Evolutionary conservation across 1,140 invertebrate species (phyloP).

Genomic region (Hermatobates lingyangjiaoensis): DNA sequence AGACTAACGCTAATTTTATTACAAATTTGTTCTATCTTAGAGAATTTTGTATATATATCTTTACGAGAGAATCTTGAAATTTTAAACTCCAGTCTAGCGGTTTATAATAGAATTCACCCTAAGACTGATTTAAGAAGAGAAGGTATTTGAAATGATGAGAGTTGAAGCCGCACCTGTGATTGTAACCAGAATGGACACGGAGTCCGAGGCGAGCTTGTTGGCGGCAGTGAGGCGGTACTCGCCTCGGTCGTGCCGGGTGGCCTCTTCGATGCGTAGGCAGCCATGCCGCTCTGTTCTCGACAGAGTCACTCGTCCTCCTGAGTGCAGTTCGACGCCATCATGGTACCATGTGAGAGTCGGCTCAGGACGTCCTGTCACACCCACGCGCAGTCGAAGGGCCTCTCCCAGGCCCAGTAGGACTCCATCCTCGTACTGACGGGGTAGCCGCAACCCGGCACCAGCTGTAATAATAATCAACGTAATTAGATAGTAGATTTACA

Average conservation of each 20-base stretch:
- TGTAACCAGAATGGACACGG: slow-evolving; percentile 60
- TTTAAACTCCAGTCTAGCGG: too few relatives aligned
- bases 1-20: too few relatives aligned
- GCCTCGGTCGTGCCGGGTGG: slow-evolving; percentile 54
- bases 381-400: slow-evolving; percentile 69
- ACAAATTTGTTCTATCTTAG: too few relatives aligned
- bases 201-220: slow-evolving; percentile 65
- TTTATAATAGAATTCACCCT: too few relatives aligned
- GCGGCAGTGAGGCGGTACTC: slow-evolving; percentile 65
- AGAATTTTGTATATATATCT: too few relatives aligned
- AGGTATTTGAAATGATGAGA: too few relatives aligned
- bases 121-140: too few relatives aligned
- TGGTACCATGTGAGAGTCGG: slow-evolving; percentile 72
- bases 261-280: slow-evolving; percentile 48
- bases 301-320: slow-evolving; percentile 28
- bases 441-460: slow-evolving; percentile 29
- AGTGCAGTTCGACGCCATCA: slow-evolving; percentile 49
- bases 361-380: slow-evolving; percentile 68
- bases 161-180: slow-evolving; percentile 46
- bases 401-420: slow-evolving; percentile 74
- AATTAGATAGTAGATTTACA: too few relatives aligned
- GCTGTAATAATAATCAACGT: not conserved
- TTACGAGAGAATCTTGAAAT: too few relatives aligned
- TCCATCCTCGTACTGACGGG: slow-evolving; percentile 68
- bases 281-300: slow-evolving; percentile 27